phyloP scores from a whole-genome alignment of 2,797 vertebrate species.

The Coracias cyanogaster region DNA sequence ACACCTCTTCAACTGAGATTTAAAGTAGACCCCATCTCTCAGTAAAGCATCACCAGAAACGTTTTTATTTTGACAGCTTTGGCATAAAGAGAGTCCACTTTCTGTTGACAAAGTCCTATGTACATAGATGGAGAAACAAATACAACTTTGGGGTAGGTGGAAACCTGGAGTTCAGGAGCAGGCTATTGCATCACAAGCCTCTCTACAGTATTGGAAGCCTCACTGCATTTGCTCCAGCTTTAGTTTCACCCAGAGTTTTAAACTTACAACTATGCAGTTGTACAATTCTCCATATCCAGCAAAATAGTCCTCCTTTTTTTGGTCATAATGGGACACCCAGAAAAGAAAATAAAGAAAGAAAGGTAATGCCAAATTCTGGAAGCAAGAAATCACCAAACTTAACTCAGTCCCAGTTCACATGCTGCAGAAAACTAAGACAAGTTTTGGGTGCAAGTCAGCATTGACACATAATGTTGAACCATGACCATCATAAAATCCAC shows the following conservation, averaged over 20 bases:
- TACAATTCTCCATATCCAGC: background rate
- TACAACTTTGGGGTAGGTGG: background rate
- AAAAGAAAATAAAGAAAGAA: background rate
- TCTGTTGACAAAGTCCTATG: background rate
- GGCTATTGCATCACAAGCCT: background rate
- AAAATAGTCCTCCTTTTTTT: background rate
- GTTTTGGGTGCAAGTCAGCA: background rate
- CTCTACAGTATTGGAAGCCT: background rate
- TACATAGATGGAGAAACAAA: background rate
- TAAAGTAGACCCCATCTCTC: background rate
- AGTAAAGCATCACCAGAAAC: background rate
- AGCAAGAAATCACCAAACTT: background rate
- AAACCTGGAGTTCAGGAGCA: background rate
- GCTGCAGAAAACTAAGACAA: background rate
- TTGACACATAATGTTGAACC: constrained; percentile 31
- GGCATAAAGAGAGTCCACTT: background rate
- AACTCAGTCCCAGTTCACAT: background rate
- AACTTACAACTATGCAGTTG: background rate
- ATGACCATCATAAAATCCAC: constrained; percentile 23
- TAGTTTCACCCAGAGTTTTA: background rate
- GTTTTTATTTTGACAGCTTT: background rate
- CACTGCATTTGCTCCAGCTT: background rate
- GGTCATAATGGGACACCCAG: background rate
- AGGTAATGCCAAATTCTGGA: background rate
- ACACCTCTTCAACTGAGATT: background rate